Evolutionary conservation across 2,797 vertebrate genomes (phyloP).

Genomic region (Pogonophryne albipinna): DNA sequence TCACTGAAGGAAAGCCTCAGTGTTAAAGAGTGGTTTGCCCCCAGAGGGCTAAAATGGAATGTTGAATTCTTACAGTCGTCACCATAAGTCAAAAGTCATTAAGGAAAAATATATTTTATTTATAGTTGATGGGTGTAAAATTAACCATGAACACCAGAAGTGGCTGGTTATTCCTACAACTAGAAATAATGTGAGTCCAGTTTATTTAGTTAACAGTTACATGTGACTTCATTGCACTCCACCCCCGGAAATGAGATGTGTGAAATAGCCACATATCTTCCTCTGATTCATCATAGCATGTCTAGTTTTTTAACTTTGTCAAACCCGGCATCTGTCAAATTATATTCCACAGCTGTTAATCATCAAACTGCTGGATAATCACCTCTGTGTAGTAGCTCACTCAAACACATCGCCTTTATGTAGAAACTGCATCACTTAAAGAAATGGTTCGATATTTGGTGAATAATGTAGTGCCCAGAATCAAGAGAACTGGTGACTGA

Average conservation of each 20-base stretch:
- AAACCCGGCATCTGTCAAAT: background rate
- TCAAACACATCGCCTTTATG: conserved; percentile 5
- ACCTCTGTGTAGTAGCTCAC: background rate
- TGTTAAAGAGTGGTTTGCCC: conserved; percentile 24
- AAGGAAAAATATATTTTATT: conserved; percentile 16
- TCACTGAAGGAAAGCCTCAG: conserved; percentile 22
- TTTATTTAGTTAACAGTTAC: background rate
- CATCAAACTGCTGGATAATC: conserved; percentile 15
- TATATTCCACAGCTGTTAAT: background rate
- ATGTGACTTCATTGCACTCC: background rate
- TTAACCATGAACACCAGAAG: background rate
- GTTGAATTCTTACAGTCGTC: conserved; percentile 65
- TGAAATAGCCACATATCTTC: background rate
- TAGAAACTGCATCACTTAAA: conserved; percentile 18
- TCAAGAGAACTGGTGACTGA: background rate
- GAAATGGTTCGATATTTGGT: background rate
- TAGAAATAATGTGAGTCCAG: background rate
- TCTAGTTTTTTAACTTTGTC: background rate
- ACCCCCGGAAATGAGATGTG: background rate
- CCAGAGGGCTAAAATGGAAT: conserved; percentile 58
- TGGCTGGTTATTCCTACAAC: background rate
- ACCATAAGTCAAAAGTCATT: conserved; percentile 22
- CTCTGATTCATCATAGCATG: background rate
- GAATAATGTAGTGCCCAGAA: background rate
- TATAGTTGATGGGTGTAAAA: background rate